Conservation (phyloP, 2,113 vertebrate genomes). For the Scortum barcoo region DNA sequence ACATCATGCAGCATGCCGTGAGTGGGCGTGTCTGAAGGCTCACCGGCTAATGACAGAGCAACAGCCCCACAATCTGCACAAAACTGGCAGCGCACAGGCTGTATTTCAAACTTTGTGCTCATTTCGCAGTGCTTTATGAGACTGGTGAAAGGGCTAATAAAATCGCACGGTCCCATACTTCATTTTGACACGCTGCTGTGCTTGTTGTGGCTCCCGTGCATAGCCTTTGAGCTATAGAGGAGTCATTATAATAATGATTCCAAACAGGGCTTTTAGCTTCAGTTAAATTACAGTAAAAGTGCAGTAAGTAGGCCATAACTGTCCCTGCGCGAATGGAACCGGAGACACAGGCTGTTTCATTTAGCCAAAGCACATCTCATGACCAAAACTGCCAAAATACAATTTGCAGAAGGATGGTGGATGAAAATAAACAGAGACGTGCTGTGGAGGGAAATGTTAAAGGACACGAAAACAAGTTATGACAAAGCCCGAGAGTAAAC, state of each 20-base stretch:
- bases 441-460: not conserved
- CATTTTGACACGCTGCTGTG: constrained; percentile 26
- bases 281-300: constrained; percentile 49
- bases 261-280: constrained; percentile 53
- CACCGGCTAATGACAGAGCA: not conserved
- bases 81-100: constrained; percentile 1
- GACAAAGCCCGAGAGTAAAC: not conserved
- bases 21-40: not conserved
- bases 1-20: not conserved
- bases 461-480: not conserved
- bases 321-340: constrained; percentile 25
- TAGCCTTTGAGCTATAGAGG: constrained; percentile 11
- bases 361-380: constrained; percentile 35
- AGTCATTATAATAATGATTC: constrained; percentile 47
- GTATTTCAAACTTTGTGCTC: constrained; percentile 29
- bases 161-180: constrained; percentile 30
- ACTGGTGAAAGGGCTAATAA: constrained; percentile 41
- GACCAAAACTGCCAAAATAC: constrained; percentile 24
- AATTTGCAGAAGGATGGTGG: not conserved
- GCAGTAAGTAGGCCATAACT: constrained; percentile 26
- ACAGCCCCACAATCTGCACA: not conserved
- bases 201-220: constrained; percentile 23
- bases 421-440: constrained; percentile 24
- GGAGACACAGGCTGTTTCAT: constrained; percentile 25
- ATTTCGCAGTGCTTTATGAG: constrained; percentile 29